phyloP scores from a whole-genome alignment of 2,888 invertebrate genomes.

The Hecatera dysodea region DNA sequence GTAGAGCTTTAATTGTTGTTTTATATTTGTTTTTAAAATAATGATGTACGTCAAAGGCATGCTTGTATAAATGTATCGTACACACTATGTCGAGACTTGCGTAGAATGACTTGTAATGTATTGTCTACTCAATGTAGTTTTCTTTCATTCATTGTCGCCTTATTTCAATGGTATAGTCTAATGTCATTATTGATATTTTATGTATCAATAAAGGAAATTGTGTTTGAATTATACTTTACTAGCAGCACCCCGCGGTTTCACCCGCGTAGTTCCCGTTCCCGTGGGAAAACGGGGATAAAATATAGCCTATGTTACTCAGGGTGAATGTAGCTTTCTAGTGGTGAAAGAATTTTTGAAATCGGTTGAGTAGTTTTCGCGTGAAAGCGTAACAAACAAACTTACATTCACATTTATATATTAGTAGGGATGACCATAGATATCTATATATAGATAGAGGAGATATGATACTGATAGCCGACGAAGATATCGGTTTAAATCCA shows the following conservation, averaged over 20 bases:
- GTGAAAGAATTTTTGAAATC: no score
- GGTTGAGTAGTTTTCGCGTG: no score
- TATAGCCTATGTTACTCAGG: no score
- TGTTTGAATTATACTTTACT: constrained; percentile 1
- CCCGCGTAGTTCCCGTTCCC: no score
- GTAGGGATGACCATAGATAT: no score
- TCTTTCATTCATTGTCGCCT: constrained; percentile 23
- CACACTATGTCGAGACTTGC: constrained; percentile 11
- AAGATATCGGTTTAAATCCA: not conserved
- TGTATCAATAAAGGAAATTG: constrained; percentile 9
- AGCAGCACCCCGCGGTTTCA: not conserved
- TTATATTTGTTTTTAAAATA: constrained; percentile 55
- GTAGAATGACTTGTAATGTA: constrained; percentile 30
- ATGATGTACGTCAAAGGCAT: constrained; percentile 40
- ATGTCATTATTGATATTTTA: constrained; percentile 17
- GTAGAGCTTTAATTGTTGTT: constrained; percentile 46
- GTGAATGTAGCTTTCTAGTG: no score
- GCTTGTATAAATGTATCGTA: constrained; percentile 31
- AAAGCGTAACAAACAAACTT: no score
- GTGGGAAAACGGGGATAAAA: no score
- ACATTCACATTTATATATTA: no score
- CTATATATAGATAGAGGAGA: not conserved
- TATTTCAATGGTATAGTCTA: constrained; percentile 7
- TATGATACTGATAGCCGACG: not conserved
- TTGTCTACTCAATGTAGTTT: constrained; percentile 34